Percentiles rank a stretch among this genome's conserved stretches.
phyloP scores from a whole-genome alignment of 2,113 vertebrate species.

The Paracanthobrama guichenoti region DNA sequence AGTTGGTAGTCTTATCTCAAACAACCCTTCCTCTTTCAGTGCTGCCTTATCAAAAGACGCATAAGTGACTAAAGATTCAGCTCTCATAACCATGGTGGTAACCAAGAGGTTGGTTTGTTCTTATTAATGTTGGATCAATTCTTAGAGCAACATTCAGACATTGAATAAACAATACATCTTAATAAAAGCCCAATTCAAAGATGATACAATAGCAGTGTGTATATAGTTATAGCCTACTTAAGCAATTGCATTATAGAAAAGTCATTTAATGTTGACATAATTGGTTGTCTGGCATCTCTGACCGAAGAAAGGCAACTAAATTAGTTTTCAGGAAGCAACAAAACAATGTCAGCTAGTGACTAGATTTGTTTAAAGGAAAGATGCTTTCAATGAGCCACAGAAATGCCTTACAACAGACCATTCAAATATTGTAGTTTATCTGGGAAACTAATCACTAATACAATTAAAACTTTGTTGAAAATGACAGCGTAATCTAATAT shows the following conservation, averaged over 20 bases:
- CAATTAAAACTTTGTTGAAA: constrained; percentile 5
- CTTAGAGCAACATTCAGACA: neutral
- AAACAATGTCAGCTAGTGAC: neutral
- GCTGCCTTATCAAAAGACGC: constrained; percentile 39
- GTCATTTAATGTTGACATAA: neutral
- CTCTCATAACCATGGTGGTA: neutral
- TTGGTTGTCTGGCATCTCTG: neutral
- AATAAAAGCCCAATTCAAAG: neutral
- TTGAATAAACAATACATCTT: neutral
- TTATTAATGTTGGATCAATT: neutral
- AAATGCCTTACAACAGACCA: neutral
- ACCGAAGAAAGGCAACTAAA: neutral
- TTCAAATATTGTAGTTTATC: constrained; percentile 12
- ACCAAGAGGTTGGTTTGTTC: neutral
- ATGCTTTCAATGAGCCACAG: constrained; percentile 4
- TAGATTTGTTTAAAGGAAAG: neutral
- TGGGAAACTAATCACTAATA: neutral
- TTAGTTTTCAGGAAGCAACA: constrained; percentile 26
- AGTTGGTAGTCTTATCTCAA: constrained; percentile 24
- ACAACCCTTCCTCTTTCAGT: constrained; percentile 16
- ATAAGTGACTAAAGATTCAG: neutral
- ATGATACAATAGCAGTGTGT: neutral
- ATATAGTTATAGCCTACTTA: neutral
- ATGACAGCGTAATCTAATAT: constrained; percentile 22
- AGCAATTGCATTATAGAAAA: neutral